phyloP scores from a whole-genome alignment of 2,113 vertebrate genomes.

The Hyperopisus bebe region DNA sequence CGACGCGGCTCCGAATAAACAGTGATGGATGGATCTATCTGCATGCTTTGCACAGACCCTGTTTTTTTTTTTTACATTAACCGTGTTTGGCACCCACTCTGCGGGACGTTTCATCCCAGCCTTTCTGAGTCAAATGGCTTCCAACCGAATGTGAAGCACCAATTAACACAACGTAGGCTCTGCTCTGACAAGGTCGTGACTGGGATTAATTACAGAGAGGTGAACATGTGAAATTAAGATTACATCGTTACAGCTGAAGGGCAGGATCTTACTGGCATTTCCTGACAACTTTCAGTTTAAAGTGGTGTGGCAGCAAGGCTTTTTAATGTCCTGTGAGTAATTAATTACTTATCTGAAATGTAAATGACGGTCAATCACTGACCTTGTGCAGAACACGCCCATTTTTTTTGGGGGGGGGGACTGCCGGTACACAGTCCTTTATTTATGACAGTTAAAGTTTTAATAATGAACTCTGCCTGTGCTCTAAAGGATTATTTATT shows the following conservation, averaged over 20 bases:
- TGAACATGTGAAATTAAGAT: constrained; percentile 11
- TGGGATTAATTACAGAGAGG: constrained; percentile 8
- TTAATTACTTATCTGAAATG: neutral
- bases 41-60: neutral
- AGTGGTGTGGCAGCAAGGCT: neutral
- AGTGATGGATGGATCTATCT: neutral
- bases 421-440: neutral
- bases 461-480: neutral
- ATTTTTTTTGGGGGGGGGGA: neutral
- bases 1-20: neutral
- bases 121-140: neutral
- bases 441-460: neutral
- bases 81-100: neutral
- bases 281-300: neutral
- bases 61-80: neutral
- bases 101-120: neutral
- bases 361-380: neutral
- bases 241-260: neutral
- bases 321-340: constrained; percentile 1
- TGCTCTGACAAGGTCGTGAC: neutral
- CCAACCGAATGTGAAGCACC: neutral
- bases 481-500: neutral
- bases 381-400: neutral
- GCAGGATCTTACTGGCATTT: neutral
- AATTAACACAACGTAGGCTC: neutral